A percentile compares a stretch with the other conserved stretches of the same genome.
Evolutionary conservation across 2,113 vertebrate genomes (phyloP).

Genomic region (Rattus norvegicus): DNA sequence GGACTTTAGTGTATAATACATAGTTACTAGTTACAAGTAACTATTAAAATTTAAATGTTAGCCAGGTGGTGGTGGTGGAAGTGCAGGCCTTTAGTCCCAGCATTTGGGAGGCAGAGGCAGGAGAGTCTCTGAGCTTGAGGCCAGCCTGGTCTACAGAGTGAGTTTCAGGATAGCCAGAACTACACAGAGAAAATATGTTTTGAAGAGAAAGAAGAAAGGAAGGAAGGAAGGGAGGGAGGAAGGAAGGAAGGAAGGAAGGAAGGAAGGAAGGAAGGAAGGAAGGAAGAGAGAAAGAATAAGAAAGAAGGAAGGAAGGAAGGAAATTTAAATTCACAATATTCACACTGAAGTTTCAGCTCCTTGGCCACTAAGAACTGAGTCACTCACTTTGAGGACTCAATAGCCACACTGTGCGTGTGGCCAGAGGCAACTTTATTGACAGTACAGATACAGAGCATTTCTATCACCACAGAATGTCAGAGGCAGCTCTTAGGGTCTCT

Average conservation of each 20-base stretch:
- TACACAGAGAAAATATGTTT: not conserved
- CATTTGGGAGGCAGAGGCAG: not conserved
- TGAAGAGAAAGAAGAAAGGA: not conserved
- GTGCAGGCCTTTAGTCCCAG: not conserved
- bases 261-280: too few species aligned
- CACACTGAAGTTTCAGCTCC: not conserved
- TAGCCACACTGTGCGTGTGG: not conserved
- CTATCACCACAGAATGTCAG: not conserved
- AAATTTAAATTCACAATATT: too few species aligned
- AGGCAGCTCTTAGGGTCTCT: not conserved
- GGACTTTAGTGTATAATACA: not conserved
- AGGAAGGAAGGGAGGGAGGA: too few species aligned
- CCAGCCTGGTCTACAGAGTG: not conserved
- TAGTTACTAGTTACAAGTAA: not conserved
- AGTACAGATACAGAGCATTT: not conserved
- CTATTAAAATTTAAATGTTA: not conserved
- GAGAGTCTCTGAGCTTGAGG: not conserved
- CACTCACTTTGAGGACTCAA: not conserved
- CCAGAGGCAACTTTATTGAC: not conserved
- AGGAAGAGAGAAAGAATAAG: too few species aligned
- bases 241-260: too few species aligned
- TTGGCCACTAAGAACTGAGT: conserved; percentile 3
- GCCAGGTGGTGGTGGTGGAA: not conserved
- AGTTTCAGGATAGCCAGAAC: not conserved
- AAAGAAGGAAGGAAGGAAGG: too few species aligned